Conservation (phyloP, 2,888 invertebrate species). For the Leptura quadrifasciata region DNA sequence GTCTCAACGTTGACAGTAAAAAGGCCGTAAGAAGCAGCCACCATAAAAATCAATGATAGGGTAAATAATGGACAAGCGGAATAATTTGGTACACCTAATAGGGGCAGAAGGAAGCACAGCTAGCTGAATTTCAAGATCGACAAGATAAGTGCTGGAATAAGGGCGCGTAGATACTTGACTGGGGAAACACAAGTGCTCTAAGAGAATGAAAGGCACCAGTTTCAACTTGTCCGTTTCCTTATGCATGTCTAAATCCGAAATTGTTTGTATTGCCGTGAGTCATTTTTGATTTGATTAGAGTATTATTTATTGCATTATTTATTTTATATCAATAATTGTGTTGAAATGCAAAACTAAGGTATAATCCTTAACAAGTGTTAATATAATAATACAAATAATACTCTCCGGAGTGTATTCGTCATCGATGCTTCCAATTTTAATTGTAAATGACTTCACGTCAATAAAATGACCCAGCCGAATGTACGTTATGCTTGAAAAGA, state of each 20-base stretch:
- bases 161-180: constrained; percentile 30
- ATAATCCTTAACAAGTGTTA: too few relatives aligned
- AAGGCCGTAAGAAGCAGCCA: constrained; percentile 12
- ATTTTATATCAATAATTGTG: too few relatives aligned
- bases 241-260: not conserved
- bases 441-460: too few relatives aligned
- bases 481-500: too few relatives aligned
- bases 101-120: constrained; percentile 40
- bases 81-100: constrained; percentile 36
- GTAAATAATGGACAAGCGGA: constrained; percentile 41
- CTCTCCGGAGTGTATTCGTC: too few relatives aligned
- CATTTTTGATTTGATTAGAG: too few relatives aligned
- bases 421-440: too few relatives aligned
- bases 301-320: too few relatives aligned
- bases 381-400: too few relatives aligned
- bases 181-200: constrained; percentile 17
- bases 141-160: constrained; percentile 42
- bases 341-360: too few relatives aligned
- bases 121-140: constrained; percentile 43
- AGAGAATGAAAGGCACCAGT: constrained; percentile 32
- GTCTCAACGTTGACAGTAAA: not conserved
- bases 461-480: too few relatives aligned
- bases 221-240: constrained; percentile 7
- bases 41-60: constrained; percentile 36
- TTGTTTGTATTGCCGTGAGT: not conserved